phyloP scores from a whole-genome alignment of 2,113 vertebrate genomes.

The Actinemys pallida region DNA sequence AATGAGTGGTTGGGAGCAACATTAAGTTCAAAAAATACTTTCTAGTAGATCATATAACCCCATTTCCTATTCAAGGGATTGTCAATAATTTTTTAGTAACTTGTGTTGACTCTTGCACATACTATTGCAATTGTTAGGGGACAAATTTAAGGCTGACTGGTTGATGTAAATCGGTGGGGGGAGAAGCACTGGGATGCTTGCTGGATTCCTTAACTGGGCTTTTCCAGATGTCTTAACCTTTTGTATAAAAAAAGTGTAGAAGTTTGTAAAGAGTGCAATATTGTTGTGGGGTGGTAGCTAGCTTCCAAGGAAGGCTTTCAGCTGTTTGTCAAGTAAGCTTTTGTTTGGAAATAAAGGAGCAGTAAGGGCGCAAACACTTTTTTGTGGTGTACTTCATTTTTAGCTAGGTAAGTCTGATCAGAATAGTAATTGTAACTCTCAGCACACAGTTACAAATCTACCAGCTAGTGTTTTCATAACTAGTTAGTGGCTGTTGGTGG shows the following conservation, averaged over 20 bases:
- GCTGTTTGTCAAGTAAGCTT: background rate
- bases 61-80: background rate
- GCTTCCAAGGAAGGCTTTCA: background rate
- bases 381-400: constrained; percentile 8
- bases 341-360: background rate
- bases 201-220: background rate
- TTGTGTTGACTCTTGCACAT: background rate
- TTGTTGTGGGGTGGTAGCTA: background rate
- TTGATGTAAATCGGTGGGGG: background rate
- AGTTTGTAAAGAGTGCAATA: background rate
- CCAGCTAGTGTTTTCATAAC: background rate
- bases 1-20: background rate
- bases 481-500: background rate
- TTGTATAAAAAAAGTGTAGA: background rate
- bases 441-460: background rate
- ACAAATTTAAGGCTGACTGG: background rate
- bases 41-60: background rate
- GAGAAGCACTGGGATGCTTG: background rate
- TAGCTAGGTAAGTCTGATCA: background rate
- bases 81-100: background rate
- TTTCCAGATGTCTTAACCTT: background rate
- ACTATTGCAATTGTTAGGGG: background rate
- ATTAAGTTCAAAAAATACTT: background rate
- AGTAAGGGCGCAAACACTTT: background rate
- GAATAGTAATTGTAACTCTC: background rate